phyloP scores from a whole-genome alignment of 2,888 invertebrate species.

The Idaea biselata region DNA sequence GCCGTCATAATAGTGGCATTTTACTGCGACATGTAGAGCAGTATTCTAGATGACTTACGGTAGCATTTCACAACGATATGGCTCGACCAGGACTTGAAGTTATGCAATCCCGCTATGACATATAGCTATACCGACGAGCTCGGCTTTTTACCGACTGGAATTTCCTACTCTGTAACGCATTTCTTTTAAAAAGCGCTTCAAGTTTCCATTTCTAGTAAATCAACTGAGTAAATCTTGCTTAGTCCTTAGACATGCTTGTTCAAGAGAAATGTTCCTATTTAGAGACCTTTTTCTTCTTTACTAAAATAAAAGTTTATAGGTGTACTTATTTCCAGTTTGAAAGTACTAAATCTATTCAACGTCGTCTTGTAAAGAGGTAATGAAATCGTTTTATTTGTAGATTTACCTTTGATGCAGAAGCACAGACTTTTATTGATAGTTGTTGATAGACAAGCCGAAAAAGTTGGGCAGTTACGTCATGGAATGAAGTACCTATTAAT shows the following conservation, averaged over 20 bases:
- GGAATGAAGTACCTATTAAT: neutral
- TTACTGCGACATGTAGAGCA: neutral
- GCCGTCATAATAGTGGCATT: neutral
- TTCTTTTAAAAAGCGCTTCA: neutral
- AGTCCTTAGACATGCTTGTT: neutral
- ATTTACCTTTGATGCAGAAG: neutral
- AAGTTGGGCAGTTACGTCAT: neutral
- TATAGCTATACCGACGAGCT: neutral
- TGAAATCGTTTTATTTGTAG: constrained; percentile 9
- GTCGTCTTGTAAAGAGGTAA: constrained; percentile 9
- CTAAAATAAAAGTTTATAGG: constrained; percentile 1
- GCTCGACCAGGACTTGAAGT: constrained; percentile 23
- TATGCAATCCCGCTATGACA: constrained; percentile 26
- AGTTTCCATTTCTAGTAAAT: neutral
- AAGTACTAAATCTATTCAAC: constrained; percentile 15
- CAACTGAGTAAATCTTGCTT: neutral
- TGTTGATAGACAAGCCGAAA: neutral
- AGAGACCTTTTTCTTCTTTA: neutral
- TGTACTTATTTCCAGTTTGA: constrained; percentile 22
- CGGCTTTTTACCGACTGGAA: neutral
- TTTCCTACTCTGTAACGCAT: neutral
- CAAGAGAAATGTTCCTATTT: neutral
- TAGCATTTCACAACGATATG: constrained; percentile 19
- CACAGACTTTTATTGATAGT: neutral
- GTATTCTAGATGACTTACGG: constrained; percentile 4